Percentiles rank a stretch among this genome's conserved stretches.
phyloP scores from a whole-genome alignment of 2,888 invertebrate genomes.

The Malacosoma neustria region DNA sequence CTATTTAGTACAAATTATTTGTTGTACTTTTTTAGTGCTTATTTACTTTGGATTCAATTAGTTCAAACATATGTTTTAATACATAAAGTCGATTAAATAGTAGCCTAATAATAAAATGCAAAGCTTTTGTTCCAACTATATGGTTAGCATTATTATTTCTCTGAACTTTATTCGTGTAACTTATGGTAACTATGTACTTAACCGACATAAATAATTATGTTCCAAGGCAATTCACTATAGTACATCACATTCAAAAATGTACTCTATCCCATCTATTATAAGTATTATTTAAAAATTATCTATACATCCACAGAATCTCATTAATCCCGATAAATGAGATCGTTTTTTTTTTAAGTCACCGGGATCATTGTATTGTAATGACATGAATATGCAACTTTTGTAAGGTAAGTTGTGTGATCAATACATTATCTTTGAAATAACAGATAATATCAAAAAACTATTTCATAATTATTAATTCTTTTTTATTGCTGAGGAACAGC shows the following conservation, averaged over 20 bases:
- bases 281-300: conserved; percentile 1
- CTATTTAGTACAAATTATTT: too few species aligned
- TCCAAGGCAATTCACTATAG: too few species aligned
- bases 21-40: too few species aligned
- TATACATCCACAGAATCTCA: conserved; percentile 15
- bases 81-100: conserved; percentile 50
- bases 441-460: too few species aligned
- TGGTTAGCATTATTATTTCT: too few species aligned
- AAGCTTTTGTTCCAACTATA: too few species aligned
- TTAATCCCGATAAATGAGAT: conserved; percentile 34
- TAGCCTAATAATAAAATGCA: too few species aligned
- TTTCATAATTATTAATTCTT: too few species aligned
- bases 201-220: too few species aligned
- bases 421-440: too few species aligned
- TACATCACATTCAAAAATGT: not conserved
- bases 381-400: not conserved
- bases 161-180: conserved; percentile 19
- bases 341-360: conserved; percentile 20
- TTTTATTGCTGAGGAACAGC: too few species aligned
- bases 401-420: not conserved
- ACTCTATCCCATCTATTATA: not conserved
- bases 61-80: conserved; percentile 34
- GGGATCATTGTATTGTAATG: not conserved
- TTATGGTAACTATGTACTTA: conserved; percentile 30
- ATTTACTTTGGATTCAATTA: too few species aligned